phyloP scores from a whole-genome alignment of 2,888 invertebrate genomes.

The Nemapogon koenigi region DNA sequence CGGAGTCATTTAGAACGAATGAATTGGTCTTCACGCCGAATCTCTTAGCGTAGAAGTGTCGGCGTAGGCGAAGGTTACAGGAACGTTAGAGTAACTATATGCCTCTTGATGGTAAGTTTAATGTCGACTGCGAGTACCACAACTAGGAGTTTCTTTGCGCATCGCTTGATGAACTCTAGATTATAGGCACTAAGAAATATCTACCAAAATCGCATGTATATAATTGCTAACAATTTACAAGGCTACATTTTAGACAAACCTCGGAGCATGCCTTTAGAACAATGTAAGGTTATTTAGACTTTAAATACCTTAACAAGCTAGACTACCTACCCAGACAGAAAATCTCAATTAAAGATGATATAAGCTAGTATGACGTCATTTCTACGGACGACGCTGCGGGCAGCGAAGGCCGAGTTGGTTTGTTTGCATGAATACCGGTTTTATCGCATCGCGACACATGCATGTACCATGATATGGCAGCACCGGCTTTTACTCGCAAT shows the following conservation, averaged over 20 bases:
- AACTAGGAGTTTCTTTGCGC: no score
- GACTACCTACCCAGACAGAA: conserved; percentile 1
- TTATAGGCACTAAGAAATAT: no score
- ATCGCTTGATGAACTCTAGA: no score
- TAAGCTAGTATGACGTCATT: conserved; percentile 56
- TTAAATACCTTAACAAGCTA: conserved; percentile 9
- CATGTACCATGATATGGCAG: conserved; percentile 24
- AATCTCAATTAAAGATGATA: conserved; percentile 31
- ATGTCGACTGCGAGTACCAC: conserved; percentile 11
- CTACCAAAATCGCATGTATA: no score
- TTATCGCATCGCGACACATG: conserved; percentile 41
- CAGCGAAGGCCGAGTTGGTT: conserved; percentile 50
- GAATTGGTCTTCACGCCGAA: conserved; percentile 24
- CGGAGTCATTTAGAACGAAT: conserved; percentile 34
- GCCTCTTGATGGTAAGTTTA: conserved; percentile 20
- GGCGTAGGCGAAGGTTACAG: conserved; percentile 1
- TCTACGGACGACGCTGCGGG: conserved; percentile 41
- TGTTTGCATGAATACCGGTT: conserved; percentile 23
- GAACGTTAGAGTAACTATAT: conserved; percentile 22
- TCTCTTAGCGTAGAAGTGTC: conserved; percentile 9
- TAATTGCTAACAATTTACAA: no score
- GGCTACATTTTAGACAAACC: no score
- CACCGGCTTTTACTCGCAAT: not conserved
- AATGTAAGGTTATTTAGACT: no score
- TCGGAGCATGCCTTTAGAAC: no score